Percentiles rank a stretch among this genome's conserved stretches.
Evolutionary conservation across 2,888 invertebrate species (phyloP).

Genomic region (Physocephala rufipes): DNA sequence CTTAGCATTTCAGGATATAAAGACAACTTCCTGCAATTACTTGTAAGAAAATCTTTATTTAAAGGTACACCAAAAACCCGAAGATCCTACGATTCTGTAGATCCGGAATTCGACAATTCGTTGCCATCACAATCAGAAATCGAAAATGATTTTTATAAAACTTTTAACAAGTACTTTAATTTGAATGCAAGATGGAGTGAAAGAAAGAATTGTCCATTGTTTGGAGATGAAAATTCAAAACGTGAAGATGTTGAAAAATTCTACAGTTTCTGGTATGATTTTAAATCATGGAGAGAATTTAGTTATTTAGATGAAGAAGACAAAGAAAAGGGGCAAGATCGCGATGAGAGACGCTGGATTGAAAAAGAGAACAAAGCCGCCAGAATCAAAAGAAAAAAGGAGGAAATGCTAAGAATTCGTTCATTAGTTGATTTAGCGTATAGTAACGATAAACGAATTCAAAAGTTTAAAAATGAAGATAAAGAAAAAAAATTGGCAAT

Average conservation of each 20-base stretch:
- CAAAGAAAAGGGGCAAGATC: slow-evolving; percentile 95
- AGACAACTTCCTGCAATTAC: too few species aligned
- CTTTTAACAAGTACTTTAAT: slow-evolving; percentile 75
- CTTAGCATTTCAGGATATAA: background rate
- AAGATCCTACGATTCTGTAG: slow-evolving; percentile 95
- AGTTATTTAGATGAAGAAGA: slow-evolving; percentile 99
- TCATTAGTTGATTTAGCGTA: slow-evolving; percentile 94
- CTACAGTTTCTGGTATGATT: slow-evolving; percentile 98
- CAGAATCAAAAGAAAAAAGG: slow-evolving; percentile 92
- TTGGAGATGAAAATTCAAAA: slow-evolving; percentile 79
- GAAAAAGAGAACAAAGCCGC: slow-evolving; percentile 97
- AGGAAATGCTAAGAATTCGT: slow-evolving; percentile 93
- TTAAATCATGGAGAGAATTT: slow-evolving; percentile 99
- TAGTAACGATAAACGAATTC: slow-evolving; percentile 91
- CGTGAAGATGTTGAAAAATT: slow-evolving; percentile 91
- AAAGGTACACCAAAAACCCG: slow-evolving; percentile 84
- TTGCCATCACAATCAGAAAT: slow-evolving; percentile 80
- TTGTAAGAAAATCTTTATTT: slow-evolving; percentile 44
- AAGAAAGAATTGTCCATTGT: slow-evolving; percentile 81
- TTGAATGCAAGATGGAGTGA: slow-evolving; percentile 92
- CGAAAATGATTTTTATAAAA: slow-evolving; percentile 82
- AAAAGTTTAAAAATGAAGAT: slow-evolving; percentile 91
- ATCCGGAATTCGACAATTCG: slow-evolving; percentile 91
- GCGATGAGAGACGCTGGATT: slow-evolving; percentile 97
- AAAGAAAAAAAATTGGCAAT: slow-evolving; percentile 88